Evolutionary conservation across 2,113 vertebrate species (phyloP).

Genomic region (Ammodramus savannarum): DNA sequence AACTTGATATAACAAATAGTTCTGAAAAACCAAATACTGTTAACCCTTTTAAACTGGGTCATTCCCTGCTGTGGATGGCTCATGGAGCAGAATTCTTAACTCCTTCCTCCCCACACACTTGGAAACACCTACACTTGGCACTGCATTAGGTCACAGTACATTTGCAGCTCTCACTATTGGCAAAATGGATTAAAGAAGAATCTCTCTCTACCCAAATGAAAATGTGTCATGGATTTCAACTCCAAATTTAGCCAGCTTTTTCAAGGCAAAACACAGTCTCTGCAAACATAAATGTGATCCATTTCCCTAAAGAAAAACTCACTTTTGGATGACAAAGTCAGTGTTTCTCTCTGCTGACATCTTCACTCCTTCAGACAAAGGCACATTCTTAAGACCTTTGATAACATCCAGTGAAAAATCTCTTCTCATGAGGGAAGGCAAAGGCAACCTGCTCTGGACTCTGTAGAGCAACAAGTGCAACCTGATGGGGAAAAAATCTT

Average conservation of each 20-base stretch:
- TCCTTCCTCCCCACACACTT: constrained; percentile 11
- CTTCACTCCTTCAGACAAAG: background rate
- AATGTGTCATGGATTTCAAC: background rate
- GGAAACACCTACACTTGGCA: background rate
- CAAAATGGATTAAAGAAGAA: background rate
- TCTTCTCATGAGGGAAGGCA: background rate
- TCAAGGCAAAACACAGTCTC: background rate
- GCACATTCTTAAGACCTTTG: background rate
- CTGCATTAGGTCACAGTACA: too few relatives aligned
- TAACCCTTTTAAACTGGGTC: constrained; percentile 76
- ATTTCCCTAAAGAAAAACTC: background rate
- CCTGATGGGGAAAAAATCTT: background rate
- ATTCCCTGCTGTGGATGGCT: constrained; percentile 49
- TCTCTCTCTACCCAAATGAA: background rate
- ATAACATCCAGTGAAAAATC: background rate
- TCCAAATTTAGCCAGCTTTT: background rate
- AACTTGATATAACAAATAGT: constrained; percentile 80
- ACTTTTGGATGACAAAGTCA: background rate
- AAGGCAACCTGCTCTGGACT: background rate
- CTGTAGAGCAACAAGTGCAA: background rate
- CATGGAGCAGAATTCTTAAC: constrained; percentile 24
- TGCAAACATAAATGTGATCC: background rate
- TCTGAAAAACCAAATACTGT: constrained; percentile 72
- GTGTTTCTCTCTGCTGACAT: background rate
- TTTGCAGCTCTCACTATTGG: background rate